Conservation (phyloP, 1,140 invertebrate genomes). For the Pseudomyrmex flavicornis region DNA sequence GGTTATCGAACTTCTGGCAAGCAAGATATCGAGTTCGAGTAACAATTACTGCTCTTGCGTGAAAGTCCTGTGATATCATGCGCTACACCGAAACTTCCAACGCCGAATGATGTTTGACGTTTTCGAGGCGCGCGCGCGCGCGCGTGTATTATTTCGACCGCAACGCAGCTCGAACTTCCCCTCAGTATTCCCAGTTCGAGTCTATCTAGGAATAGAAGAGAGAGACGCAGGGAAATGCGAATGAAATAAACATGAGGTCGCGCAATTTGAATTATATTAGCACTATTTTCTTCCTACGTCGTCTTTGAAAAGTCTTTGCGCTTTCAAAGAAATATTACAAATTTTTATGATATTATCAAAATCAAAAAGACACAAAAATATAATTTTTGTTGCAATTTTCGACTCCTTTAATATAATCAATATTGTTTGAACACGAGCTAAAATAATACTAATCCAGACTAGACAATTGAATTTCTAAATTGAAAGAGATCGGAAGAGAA, state of each 20-base stretch:
- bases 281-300: neutral
- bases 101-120: conserved; percentile 48
- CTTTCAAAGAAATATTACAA: neutral
- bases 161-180: neutral
- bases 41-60: conserved; percentile 47
- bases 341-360: neutral
- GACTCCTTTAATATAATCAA: neutral
- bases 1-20: conserved; percentile 50
- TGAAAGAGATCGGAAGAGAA: no score
- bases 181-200: neutral
- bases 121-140: conserved; percentile 20
- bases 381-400: no score
- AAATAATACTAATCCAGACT: no score
- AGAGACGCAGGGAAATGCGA: conserved; percentile 16
- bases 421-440: no score
- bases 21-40: conserved; percentile 49
- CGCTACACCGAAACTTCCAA: conserved; percentile 16
- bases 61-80: conserved; percentile 44
- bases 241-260: conserved; percentile 23
- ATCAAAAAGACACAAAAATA: no score
- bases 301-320: no score
- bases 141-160: conserved; percentile 7
- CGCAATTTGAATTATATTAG: neutral
- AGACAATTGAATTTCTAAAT: no score
- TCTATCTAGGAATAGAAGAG: conserved; percentile 4